These are phyloP conservation scores for Cephus sareptanus DNA, from an alignment of 2,888 invertebrate species.

Conservation along the genomic window DNA sequence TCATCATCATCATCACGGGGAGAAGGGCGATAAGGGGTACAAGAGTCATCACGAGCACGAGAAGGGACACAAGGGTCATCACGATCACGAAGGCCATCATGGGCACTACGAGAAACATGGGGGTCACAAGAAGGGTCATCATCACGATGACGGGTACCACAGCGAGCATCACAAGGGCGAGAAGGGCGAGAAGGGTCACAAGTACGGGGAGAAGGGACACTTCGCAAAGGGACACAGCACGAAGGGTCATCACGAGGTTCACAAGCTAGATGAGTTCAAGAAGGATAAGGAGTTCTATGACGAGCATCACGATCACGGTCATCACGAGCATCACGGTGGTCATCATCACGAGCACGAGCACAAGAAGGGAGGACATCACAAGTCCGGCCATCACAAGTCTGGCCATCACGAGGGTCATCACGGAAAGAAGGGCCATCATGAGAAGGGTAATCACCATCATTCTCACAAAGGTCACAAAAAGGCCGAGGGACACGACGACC, in stretches of 20 bases:
- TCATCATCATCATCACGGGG: constrained; percentile 75
- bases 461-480: constrained; percentile 85
- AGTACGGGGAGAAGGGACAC: constrained; percentile 76
- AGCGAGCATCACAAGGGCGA: constrained; percentile 75
- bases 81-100: constrained; percentile 75
- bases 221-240: constrained; percentile 88
- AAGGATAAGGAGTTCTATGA: constrained; percentile 90
- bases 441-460: constrained; percentile 84
- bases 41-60: constrained; percentile 77
- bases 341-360: constrained; percentile 84
- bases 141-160: constrained; percentile 75
- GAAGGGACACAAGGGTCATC: constrained; percentile 79
- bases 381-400: constrained; percentile 84
- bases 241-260: constrained; percentile 86
- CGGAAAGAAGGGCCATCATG: constrained; percentile 83
- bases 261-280: constrained; percentile 87
- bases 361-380: constrained; percentile 84
- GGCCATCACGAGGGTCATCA: constrained; percentile 82
- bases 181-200: constrained; percentile 76
- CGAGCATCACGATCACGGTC: constrained; percentile 84
- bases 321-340: constrained; percentile 84
- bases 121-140: constrained; percentile 73
- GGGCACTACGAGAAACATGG: constrained; percentile 74
- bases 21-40: constrained; percentile 79
- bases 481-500: constrained; percentile 80